phyloP scores from a whole-genome alignment of 2,797 vertebrate species.

The Anabacerthia variegaticeps region DNA sequence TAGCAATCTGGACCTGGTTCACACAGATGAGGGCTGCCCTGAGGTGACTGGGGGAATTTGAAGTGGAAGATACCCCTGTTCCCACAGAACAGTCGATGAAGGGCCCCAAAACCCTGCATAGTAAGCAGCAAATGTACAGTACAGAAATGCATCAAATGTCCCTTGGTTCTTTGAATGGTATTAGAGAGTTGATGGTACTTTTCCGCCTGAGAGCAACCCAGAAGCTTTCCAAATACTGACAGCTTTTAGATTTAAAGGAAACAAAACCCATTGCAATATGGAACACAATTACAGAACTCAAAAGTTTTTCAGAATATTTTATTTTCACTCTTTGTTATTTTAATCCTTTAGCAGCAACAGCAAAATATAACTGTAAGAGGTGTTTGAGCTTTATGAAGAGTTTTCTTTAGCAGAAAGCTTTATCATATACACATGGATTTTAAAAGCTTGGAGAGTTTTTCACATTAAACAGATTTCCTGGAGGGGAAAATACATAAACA shows the following conservation, averaged over 20 bases:
- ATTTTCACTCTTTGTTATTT: background rate
- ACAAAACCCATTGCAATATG: background rate
- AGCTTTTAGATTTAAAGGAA: background rate
- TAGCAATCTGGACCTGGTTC: slow-evolving; percentile 1
- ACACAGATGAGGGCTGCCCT: slow-evolving; percentile 15
- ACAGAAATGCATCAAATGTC: background rate
- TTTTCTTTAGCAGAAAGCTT: background rate
- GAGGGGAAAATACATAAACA: background rate
- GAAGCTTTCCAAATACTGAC: background rate
- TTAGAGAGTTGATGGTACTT: background rate
- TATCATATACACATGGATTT: background rate
- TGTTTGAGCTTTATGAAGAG: background rate
- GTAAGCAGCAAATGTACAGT: background rate
- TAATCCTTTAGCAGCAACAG: background rate
- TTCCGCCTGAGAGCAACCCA: background rate
- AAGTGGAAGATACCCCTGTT: slow-evolving; percentile 16
- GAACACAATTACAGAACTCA: background rate
- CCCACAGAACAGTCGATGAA: background rate
- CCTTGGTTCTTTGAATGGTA: background rate
- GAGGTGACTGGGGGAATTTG: background rate
- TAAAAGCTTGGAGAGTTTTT: background rate
- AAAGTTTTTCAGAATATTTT: background rate
- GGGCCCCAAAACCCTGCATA: background rate
- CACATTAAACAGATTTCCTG: background rate
- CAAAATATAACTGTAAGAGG: background rate